Evolutionary conservation across 35 echinoderm and acorn worm species (phyloP), one percentile per base, ranked within the genome.

Genomic region (Acanthaster planci): DNA sequence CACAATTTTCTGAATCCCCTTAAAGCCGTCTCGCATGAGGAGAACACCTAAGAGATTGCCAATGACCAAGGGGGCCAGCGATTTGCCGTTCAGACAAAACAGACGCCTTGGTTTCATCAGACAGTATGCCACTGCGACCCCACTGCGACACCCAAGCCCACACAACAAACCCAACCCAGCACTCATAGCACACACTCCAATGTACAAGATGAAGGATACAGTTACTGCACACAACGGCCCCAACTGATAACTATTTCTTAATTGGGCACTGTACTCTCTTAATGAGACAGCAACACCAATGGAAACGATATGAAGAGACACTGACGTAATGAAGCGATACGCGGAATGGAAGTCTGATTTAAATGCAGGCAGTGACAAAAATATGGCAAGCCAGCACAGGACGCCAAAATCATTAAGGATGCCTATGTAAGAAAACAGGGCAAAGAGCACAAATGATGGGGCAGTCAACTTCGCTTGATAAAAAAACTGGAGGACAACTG

Each of bases 111-210:
- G 51, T 30, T n/a, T 59, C 52, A 39, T 83, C 18, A 57, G 10
- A 34, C 52, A 83, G 52, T 56, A 59, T 14, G 81, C 81, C 34
- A 57, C 32, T 8, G 53, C 81, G 19, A 40, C n/a, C 34, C 81
- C 81, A 57, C 29, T 83, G 21, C 81, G 27, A 36, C 81, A 37
- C 8, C 52, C 54, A 8, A 18, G 23, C 9, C 81, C 54, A 40
- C 51, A 37, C 51, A 83, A 31, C 30, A 59, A 60, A 2, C 81
- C 81, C 12, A 60, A 31, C 29, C 53, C 12, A 19, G 34, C 10
- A 26, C 64, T 72, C 26, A 72, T 26, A 26, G 15, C 64, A 29
- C 64, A 72, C 64, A 35, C 7, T 7, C 64, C 29, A 6, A 34
- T 1, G 34, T 26, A 26, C 64, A 72, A 72, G 29, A 26, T 7